Evolutionary conservation across 2,888 invertebrate species (phyloP).

Genomic region (Colletes collaris): DNA sequence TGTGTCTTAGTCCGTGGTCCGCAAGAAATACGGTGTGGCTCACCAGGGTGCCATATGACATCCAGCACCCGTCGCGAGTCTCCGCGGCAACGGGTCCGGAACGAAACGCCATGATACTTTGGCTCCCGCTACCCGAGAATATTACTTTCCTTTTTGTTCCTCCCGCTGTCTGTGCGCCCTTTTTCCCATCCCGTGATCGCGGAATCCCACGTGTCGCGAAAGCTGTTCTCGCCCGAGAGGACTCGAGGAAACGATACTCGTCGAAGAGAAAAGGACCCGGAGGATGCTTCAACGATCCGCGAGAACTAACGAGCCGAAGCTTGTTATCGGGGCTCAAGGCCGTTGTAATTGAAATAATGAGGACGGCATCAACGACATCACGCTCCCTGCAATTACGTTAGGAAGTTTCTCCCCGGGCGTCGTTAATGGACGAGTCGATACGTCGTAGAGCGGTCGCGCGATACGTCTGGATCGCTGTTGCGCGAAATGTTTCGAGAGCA

Average conservation of each 20-base stretch:
- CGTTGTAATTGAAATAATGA: slow-evolving; percentile 57
- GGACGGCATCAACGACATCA: slow-evolving; percentile 21
- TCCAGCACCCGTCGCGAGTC: too few species aligned
- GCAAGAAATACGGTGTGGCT: too few species aligned
- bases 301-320: slow-evolving; percentile 49
- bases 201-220: slow-evolving; percentile 24
- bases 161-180: too few species aligned
- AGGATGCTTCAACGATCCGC: slow-evolving; percentile 43
- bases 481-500: slow-evolving; percentile 14
- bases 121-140: not conserved
- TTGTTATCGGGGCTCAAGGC: slow-evolving; percentile 38
- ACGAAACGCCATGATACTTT: too few species aligned
- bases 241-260: slow-evolving; percentile 34
- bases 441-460: not conserved
- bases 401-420: not conserved
- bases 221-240: slow-evolving; percentile 18
- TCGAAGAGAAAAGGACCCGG: slow-evolving; percentile 13
- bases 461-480: slow-evolving; percentile 26
- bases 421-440: slow-evolving; percentile 10
- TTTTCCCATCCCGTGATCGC: not conserved
- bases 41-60: too few species aligned
- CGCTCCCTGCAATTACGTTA: slow-evolving; percentile 22
- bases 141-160: too few species aligned
- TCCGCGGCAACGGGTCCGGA: too few species aligned
- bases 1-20: too few species aligned